Base-by-base conservation (phyloP, 2,113 vertebrate species). In the Pao palembangensis region DNA sequence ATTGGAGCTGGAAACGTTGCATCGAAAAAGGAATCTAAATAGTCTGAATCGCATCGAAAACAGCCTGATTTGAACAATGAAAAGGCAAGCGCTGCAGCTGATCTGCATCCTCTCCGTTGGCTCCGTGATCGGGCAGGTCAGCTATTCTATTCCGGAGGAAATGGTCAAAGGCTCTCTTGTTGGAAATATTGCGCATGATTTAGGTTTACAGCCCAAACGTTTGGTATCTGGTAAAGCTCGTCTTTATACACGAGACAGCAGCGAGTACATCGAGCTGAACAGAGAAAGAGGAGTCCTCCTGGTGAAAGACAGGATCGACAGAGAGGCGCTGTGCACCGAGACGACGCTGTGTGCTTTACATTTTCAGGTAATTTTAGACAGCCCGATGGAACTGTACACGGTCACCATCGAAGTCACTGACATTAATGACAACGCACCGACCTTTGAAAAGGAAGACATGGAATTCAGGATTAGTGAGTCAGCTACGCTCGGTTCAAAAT, bases 291-390 rank as follows among this genome's bases (percentile, higher is more conserved):
- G 79, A 57, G 56, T 58, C n/a, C 76, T 84, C n/a, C 63, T 80
- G 2, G 54, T 84, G 0, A 67, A 79, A 44, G 76, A 84, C 42
- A 76, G 79, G 0, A 82, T 80, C 53, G 79, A 84, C 68, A 82
- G 79, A 56, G 82, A 84, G 66, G 55, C 71, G 50, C 75, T 84
- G 1, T 84, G 82, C 50, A 68, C 62, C 8, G 71, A 84, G 66
- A 73, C 79, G 12, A 78, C 79, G 10, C 82, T 76, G 20, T 84
- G 82, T 5, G 82, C 82, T 46, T 64, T 84, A 17, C 79, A 80
- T 84, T 38, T 84, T 0, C 82, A 84, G 18, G 3, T 84, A 13
- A 84, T 53, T 0, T 49, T 84, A 3, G 82, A 82, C 42, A 61
- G 79, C 2, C 82, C 82, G 18, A 82, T 84, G 38, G 82, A 84